Evolutionary conservation across 1,140 invertebrate species (phyloP).

Genomic region (Drosophila nigrodunni): DNA sequence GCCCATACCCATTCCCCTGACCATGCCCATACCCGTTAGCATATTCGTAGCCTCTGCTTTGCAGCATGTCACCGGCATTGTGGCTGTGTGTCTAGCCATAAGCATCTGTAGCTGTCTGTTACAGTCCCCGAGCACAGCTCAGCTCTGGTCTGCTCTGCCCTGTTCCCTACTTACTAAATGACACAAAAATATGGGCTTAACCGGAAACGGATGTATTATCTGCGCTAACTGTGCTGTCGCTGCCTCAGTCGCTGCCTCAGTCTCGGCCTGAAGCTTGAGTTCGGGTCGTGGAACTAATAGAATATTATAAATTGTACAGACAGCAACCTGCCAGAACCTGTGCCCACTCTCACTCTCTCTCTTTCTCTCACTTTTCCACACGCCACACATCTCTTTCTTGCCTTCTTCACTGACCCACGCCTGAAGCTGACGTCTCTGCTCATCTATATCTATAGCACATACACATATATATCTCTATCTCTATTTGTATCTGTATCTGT

Average conservation of each 20-base stretch:
- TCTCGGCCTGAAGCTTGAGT: constrained; percentile 49
- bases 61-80: constrained; percentile 69
- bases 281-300: constrained; percentile 82
- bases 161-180: constrained; percentile 58
- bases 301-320: constrained; percentile 78
- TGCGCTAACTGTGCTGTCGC: constrained; percentile 83
- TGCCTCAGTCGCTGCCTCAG: constrained; percentile 56
- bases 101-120: constrained; percentile 78
- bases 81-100: constrained; percentile 66
- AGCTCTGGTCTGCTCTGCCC: constrained; percentile 7
- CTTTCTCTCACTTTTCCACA: background rate
- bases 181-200: constrained; percentile 84
- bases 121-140: constrained; percentile 54
- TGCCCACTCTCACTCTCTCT: constrained; percentile 3
- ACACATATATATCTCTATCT: constrained; percentile 4
- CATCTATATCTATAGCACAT: constrained; percentile 34
- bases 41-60: constrained; percentile 19
- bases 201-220: constrained; percentile 85
- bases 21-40: constrained; percentile 4
- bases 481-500: constrained; percentile 41
- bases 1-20: background rate
- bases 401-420: constrained; percentile 72
- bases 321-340: constrained; percentile 58
- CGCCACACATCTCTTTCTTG: background rate
- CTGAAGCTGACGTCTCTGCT: constrained; percentile 51